Base-by-base conservation (phyloP, 2,113 vertebrate genomes). In the Ancistrus triradiatus region DNA sequence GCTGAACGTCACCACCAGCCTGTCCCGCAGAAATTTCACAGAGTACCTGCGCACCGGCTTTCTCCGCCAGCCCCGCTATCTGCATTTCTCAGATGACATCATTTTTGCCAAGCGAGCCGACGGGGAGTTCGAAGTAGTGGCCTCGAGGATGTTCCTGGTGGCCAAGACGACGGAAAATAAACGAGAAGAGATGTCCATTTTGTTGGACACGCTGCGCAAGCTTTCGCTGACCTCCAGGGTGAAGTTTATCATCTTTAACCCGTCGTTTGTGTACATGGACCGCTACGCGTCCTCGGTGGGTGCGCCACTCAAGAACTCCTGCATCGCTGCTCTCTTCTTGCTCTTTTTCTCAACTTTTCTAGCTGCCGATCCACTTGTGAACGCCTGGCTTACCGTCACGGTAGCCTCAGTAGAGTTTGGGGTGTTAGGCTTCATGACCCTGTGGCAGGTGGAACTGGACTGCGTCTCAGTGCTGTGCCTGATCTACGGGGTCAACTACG, bases 141-240 rank as follows among this genome's bases (percentile, higher is more conserved):
- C 95, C 43, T 98, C 96, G 4, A 88, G 95, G 64, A 92, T 99
- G 89, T 99, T 95, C 81, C 82, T 99, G 80, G 93, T 95, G 48
- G 96, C 96, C 78, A 97, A 98, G 85, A 98, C 95, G 2, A 97
- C 95, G 49, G 95, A 97, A 84, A 97, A 95, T 70, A 98, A 96
- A 78, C 90, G 93, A 13, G 92, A 97, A 86, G 96, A 99, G 91
- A 95, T 99, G 85, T 97, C 94, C 8, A 88, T 91, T 77, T 91
- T 99, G 76, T 85, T 98, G 80, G 95, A 98, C 80, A 99, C 96
- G 6, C 84, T 99, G 74, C 88, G 95, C 27, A 92, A 94, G 75
- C 84, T 98, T 64, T 98, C 96, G 1, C 91, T 98, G 72, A 98
- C 95, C 46, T 98, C 95, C 19, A 92, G 96, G 42, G 93, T 99